Base-by-base conservation (phyloP, 2,888 invertebrate genomes). In the Drosophila infuscata region DNA sequence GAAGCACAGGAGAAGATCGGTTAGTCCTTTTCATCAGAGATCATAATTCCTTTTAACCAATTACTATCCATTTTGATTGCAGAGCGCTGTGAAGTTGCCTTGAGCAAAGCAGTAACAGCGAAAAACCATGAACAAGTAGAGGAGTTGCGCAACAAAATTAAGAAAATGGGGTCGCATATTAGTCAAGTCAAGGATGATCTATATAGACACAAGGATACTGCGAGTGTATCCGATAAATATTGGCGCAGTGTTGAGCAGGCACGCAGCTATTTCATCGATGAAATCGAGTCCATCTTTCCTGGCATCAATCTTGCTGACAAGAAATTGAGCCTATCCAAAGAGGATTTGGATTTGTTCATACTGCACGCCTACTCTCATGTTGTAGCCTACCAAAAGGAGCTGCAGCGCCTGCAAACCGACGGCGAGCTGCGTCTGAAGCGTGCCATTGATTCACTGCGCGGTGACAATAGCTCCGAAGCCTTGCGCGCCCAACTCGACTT, bases 281-380 rank as follows among this genome's bases (percentile, higher is more conserved):
- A 96, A 92, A 94, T 96, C 46, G 94, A 95, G 90, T 95, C 96
- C 61, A 94, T 97, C 49, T 95, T 97, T 86, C 97, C 97, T 0
- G 95, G 95, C 58, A 94, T 96, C 2, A 95, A 96, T 91, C 93
- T 97, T 48, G 92, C 95, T 9, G 95, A 95, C n/a, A 95, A 95
- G 89, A 94, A 95, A 81, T 88, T 95, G 51, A 94, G 95, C 92
- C 95, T 89, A 93, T 94, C 79, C 94, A 95, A 88, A 94, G 93
- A 93, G 25, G 93, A 97, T 78, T 94, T 97, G 81, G 97, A 97
- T 93, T 94, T 97, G 41, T 95, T 97, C 89, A 95, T 97, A 32
- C 94, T 96, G 43, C 96, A 97, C 89, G 96, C 97, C 57, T 97
- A 96, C 89, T 94, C 96, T 43, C 95, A 96, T 91, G 95, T 97